These are phyloP conservation scores for Pocota personata DNA, from an alignment of 2,888 invertebrate genomes.

Conservation along the genomic window DNA sequence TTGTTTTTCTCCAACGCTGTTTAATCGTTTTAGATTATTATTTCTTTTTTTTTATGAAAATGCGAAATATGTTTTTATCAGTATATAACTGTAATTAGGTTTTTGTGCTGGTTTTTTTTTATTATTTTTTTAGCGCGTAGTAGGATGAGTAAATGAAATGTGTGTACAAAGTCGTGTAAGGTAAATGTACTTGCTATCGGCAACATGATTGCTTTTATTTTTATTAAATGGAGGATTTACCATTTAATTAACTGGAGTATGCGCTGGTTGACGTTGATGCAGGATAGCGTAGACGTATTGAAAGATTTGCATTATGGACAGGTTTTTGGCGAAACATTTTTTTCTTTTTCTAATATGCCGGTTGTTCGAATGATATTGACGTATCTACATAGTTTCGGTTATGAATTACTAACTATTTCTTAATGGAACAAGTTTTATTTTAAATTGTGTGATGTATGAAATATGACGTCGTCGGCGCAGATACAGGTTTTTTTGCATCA, in stretches of 20 bases:
- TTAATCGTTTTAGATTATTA: slow-evolving; percentile 52
- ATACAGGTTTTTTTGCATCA: too few species aligned
- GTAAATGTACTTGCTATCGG: background rate
- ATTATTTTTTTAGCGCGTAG: slow-evolving; percentile 1
- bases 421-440: too few species aligned
- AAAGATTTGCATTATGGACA: too few species aligned
- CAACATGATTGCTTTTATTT: background rate
- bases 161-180: background rate
- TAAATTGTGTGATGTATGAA: too few species aligned
- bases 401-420: too few species aligned
- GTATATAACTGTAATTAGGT: slow-evolving; percentile 5
- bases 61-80: slow-evolving; percentile 46
- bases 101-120: slow-evolving; percentile 13
- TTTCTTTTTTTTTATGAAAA: slow-evolving; percentile 31
- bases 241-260: background rate
- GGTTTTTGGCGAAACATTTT: too few species aligned
- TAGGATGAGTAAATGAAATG: background rate
- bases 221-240: background rate
- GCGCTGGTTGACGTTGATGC: background rate
- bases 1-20: slow-evolving; percentile 32
- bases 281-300: too few species aligned
- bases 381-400: too few species aligned
- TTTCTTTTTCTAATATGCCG: too few species aligned
- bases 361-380: too few species aligned
- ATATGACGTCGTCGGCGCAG: too few species aligned